Evolutionary conservation across 1,140 invertebrate genomes (phyloP), one percentile per base, ranked within the genome.

Genomic region (Apis mellifera): DNA sequence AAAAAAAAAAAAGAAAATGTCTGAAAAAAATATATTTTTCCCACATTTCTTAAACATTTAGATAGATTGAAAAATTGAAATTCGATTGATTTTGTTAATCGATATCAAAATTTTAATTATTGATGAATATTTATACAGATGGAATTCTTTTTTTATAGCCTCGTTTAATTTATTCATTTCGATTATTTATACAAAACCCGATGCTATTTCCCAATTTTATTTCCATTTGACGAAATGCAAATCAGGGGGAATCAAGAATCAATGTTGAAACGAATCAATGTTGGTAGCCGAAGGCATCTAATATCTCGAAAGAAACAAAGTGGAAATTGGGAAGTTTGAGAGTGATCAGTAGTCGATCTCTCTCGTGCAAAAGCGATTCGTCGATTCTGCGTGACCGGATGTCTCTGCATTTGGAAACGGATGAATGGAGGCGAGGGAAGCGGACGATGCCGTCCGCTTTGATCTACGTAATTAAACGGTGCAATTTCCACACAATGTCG

Each of bases 391-490:
- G 23, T 72, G 70, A 72, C 70, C 70, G 70, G 70, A 72, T 57
- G 70, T 57, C 70, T 72, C 70, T 72, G 70, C 52, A 54, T 57
- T 72, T 26, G 70, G 11, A 42, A 72, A 57, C 70, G 70, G 26
- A 72, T 57, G 70, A 42, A 72, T 72, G 26, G 54, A 42, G 21
- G 19, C 54, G 54, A 57, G 54, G 8, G 23, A 32, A 42, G 54
- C 48, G 70, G 19, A 54, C 54, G 19, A 42, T 26, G 52, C 23
- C 12, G 26, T 72, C 57, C 70, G 23, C 70, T 72, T 72, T 72
- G 70, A 72, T 72, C 70, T 72, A 57, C 26, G 70, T 72, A 72
- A 72, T 72, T 72, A 72, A 72, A 72, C 54, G 70, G 54, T 72
- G 70, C 70, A 72, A 57, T 72, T 72, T 72, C 70, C 54, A 72